Evolutionary conservation across 2,113 vertebrate species (phyloP), one percentile per base, ranked within the genome.

Genomic region (Urocitellus parryii): DNA sequence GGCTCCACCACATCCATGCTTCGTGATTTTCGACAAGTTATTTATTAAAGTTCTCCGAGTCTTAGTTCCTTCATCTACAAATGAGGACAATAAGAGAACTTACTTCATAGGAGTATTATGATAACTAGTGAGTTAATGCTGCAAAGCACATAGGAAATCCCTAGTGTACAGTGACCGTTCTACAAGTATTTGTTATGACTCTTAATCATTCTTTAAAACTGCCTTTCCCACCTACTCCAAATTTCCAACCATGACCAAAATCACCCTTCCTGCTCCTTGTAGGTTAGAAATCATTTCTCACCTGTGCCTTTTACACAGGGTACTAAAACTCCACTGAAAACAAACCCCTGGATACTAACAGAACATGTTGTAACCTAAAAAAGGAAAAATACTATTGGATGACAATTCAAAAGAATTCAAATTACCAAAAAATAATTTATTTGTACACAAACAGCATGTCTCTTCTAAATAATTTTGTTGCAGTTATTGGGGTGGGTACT

Each of bases 171-270:
- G 34, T 11, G 74, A 67, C 5, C 65, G 34, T 72, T 63, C 81
- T 29, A 13, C 8, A 56, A 34, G 17, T 32, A 24, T 37, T 63
- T 70, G 51, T 58, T 68, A 11, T 34, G 48, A 53, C 83, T 91
- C 20, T 24, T 88, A 67, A n/a, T 74, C 70, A 83, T 56, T 63
- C 48, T 88, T 84, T 82, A 84, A 88, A 85, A 84, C 58, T 61
- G 61, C 25, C 53, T 87, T 37, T 42, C 63, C 27, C 39, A 82
- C 10, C 25, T 81, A 53, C 37, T 79, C 58, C 51, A 25, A 74
- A 79, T 25, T 79, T 58, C 78, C 65, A 61, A 63, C 2, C 1
- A 29, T 14, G 39, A 78, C 61, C 51, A 86, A 77, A 37, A 72
- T 45, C 70, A 39, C 61, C 25, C 34, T 58, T 37, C 17, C 37